Percentiles rank a stretch among this genome's conserved stretches.
phyloP scores from a whole-genome alignment of 1,140 invertebrate species.

The Antheraea mylitta region DNA sequence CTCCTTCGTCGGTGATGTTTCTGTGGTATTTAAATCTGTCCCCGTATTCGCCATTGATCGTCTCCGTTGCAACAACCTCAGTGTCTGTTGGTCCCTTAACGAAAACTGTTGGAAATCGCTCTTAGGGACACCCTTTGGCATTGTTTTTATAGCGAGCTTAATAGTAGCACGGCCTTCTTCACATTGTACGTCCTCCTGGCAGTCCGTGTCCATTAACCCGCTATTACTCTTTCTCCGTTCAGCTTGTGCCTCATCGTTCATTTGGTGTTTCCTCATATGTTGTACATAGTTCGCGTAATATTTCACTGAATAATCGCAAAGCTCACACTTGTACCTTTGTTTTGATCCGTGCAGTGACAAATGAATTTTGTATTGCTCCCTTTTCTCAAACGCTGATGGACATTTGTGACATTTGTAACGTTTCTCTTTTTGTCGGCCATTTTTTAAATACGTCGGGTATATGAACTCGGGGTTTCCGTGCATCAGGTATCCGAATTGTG shows the following conservation, averaged over 20 bases:
- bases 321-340: constrained; percentile 90
- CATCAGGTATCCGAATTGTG: constrained; percentile 84
- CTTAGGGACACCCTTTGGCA: constrained; percentile 60
- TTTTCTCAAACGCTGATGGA: constrained; percentile 92
- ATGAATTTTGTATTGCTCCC: constrained; percentile 91
- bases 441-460: constrained; percentile 87
- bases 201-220: constrained; percentile 62
- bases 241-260: constrained; percentile 83
- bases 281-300: constrained; percentile 91
- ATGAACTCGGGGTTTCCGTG: constrained; percentile 88
- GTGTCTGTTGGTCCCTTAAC: constrained; percentile 78
- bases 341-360: constrained; percentile 90
- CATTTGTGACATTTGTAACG: constrained; percentile 92
- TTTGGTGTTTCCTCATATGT: constrained; percentile 88
- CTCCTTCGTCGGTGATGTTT: constrained; percentile 77
- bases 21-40: constrained; percentile 56
- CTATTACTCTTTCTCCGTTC: constrained; percentile 74
- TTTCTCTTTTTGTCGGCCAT: constrained; percentile 87
- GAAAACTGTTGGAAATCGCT: constrained; percentile 76
- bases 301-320: constrained; percentile 94
- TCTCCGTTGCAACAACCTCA: constrained; percentile 57
- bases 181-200: constrained; percentile 50
- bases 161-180: constrained; percentile 58
- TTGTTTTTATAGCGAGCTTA: constrained; percentile 77
- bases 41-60: constrained; percentile 53